Percentiles rank a stretch among this genome's conserved stretches.
Conservation (phyloP, 2,113 vertebrate species). For the Tangachromis dhanisi region DNA sequence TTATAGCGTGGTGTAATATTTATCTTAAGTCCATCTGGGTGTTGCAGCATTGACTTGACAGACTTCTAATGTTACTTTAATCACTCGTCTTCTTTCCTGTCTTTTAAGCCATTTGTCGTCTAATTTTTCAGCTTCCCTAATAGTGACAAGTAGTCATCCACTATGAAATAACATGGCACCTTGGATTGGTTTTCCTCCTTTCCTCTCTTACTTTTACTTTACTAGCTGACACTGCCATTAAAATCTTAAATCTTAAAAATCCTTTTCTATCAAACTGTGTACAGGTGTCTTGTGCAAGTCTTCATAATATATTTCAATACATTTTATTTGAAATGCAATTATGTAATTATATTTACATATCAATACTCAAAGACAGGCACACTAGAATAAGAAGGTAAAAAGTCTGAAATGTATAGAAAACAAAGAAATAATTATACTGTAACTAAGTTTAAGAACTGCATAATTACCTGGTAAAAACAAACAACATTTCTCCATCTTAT, state of each 20-base stretch:
- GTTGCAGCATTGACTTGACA: neutral
- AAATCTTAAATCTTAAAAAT: slow-evolving; percentile 26
- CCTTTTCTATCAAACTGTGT: neutral
- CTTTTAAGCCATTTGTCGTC: neutral
- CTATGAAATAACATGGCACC: neutral
- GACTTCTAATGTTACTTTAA: neutral
- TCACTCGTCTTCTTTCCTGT: neutral
- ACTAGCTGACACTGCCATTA: neutral
- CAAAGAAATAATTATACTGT: neutral
- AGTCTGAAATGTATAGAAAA: neutral
- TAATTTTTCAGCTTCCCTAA: neutral
- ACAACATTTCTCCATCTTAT: neutral
- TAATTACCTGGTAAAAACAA: neutral
- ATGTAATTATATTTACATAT: neutral
- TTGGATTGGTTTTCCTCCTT: neutral
- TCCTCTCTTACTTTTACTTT: neutral
- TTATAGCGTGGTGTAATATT: neutral
- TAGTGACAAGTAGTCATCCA: neutral
- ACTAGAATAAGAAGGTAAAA: neutral
- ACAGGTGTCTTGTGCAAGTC: neutral
- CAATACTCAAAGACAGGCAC: neutral
- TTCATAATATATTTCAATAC: neutral
- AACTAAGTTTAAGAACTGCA: neutral
- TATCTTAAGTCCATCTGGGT: neutral
- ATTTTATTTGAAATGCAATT: neutral